Percentiles rank a stretch among this genome's conserved stretches.
Evolutionary conservation across 2,113 vertebrate genomes (phyloP).

Genomic region (Dipodomys stephensi): DNA sequence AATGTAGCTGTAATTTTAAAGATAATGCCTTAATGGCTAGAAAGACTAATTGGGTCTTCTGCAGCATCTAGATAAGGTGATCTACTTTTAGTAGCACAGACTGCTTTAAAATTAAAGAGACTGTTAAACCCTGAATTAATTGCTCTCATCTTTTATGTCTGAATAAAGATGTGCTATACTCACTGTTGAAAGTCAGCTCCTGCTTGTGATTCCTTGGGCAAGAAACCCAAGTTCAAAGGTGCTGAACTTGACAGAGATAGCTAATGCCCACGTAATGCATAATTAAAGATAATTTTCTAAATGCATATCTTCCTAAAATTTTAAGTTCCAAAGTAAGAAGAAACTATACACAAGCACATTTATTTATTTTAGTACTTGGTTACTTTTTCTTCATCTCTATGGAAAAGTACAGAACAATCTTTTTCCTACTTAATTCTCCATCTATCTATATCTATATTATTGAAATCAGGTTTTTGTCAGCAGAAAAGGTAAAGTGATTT

Average conservation of each 20-base stretch:
- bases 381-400: not conserved
- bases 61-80: conserved; percentile 44
- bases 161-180: conserved; percentile 39
- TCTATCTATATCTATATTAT: not conserved
- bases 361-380: not conserved
- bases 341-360: not conserved
- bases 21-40: conserved; percentile 49
- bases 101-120: conserved; percentile 57
- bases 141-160: conserved; percentile 50
- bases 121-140: conserved; percentile 61
- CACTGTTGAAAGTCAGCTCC: conserved; percentile 29
- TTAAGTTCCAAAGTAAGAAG: not conserved
- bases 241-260: not conserved
- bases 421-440: not conserved
- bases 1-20: conserved; percentile 61
- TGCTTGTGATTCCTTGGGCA: not conserved
- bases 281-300: conserved; percentile 26
- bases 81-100: conserved; percentile 43
- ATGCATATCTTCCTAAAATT: not conserved
- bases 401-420: not conserved
- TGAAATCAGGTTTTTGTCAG: not conserved
- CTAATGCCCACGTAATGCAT: not conserved
- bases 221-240: conserved; percentile 51
- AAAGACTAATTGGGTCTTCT: conserved; percentile 51
- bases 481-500: not conserved